phyloP scores from a whole-genome alignment of 2,113 vertebrate species.

The Cephalopholis sonnerati region DNA sequence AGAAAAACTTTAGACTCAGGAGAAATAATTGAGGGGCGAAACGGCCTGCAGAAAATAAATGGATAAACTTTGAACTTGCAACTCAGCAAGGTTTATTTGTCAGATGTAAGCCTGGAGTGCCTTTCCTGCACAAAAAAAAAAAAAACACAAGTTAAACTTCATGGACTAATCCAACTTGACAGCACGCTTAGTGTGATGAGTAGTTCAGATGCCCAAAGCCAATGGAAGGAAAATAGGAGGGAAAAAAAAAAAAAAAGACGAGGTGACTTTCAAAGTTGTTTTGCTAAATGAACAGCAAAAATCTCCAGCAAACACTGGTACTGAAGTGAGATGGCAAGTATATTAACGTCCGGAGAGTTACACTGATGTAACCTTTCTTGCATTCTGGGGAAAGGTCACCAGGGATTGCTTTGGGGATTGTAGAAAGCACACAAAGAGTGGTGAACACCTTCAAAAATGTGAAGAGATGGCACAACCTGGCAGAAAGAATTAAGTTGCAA shows the following conservation, averaged over 20 bases:
- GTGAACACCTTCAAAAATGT: constrained; percentile 36
- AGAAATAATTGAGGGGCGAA: constrained; percentile 42
- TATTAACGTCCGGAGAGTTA: constrained; percentile 5
- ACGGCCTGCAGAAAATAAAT: constrained; percentile 42
- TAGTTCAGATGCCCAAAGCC: constrained; percentile 55
- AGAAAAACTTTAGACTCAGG: constrained; percentile 44
- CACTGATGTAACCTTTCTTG: constrained; percentile 41
- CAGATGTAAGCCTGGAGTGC: constrained; percentile 54
- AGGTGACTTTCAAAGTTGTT: constrained; percentile 55
- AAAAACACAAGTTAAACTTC: constrained; percentile 50
- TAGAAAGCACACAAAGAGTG: constrained; percentile 15
- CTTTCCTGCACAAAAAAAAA: constrained; percentile 42
- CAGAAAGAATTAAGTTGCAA: constrained; percentile 48
- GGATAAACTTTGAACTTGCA: constrained; percentile 66
- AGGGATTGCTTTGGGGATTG: constrained; percentile 46
- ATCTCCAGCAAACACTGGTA: not conserved
- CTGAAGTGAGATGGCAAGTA: not conserved
- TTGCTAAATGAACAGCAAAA: constrained; percentile 25
- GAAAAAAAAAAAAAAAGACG: constrained; percentile 18
- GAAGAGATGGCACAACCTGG: constrained; percentile 10
- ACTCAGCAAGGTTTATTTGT: constrained; percentile 67
- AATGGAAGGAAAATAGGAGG: constrained; percentile 16
- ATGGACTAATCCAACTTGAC: constrained; percentile 65
- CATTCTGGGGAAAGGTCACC: constrained; percentile 49
- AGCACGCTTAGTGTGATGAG: constrained; percentile 56